Evolutionary conservation across 2,797 vertebrate genomes (phyloP), one percentile per base, ranked within the genome.

Genomic region (Enteromius viviparus): DNA sequence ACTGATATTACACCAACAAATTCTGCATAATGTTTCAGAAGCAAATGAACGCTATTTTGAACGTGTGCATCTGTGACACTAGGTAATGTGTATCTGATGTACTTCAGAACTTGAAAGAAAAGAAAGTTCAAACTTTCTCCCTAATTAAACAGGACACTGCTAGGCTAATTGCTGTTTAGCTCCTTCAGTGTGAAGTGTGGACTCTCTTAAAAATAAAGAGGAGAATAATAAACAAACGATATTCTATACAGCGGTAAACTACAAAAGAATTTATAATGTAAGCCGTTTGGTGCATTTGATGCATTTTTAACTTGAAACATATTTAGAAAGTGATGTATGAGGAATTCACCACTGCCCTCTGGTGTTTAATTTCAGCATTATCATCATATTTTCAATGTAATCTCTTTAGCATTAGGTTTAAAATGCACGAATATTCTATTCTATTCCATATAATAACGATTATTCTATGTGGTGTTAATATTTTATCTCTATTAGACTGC

Each of bases 261-360:
- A 26, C 10, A 70, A 2, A 47, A 1, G 0, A 45, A 29, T 32
- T 51, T 11, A 47, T 51, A 12, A 32, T 72, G 10, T 26, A 15
- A 47, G 26, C 19, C 1, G 3, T 14, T 75, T 53, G 17, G 17
- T 76, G n/a, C 0, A 23, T 76, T 45, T 53, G 17, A 26, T 76
- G n/a, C 0, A 23, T 76, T 45, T 42, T 45, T 14, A 19, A 42
- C 55, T 42, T 45, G 7, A 75, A 75, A 8, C 12, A 10, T 11
- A 19, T 55, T 14, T 55, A 32, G 3, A 51, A n/a, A 5, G 9
- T n/a, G 3, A 10, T 49, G 8, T 12, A 53, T 14, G 19, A 75
- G 11, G 29, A 15, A 51, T 4, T 29, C 60, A 55, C 55, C 80
- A 66, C 47, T 82, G 45, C 60, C 71, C 66, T 37, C 80, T 76